phyloP scores from a whole-genome alignment of 2,888 invertebrate species.

The Aporophyla lueneburgensis region DNA sequence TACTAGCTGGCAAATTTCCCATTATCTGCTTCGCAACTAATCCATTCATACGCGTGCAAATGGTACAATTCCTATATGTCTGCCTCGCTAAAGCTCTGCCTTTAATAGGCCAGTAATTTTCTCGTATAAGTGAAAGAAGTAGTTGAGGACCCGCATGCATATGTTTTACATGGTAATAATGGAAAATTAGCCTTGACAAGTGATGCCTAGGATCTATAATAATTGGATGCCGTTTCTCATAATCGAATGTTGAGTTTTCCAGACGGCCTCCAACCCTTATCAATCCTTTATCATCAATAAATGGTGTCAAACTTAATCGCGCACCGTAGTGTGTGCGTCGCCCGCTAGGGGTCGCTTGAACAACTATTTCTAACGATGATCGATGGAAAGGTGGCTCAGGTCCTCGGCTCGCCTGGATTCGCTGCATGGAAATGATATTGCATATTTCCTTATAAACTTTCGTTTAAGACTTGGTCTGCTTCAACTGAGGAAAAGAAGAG shows the following conservation, averaged over 20 bases:
- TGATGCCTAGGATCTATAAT: too few species aligned
- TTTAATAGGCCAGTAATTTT: not conserved
- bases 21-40: not conserved
- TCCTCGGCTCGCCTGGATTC: constrained; percentile 10
- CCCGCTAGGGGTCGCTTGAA: too few species aligned
- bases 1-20: constrained; percentile 1
- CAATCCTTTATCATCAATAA: too few species aligned
- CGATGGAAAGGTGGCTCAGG: too few species aligned
- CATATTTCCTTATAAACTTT: constrained; percentile 10
- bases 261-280: too few species aligned
- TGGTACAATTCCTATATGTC: too few species aligned
- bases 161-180: not conserved
- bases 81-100: constrained; percentile 4
- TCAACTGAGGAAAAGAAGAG: too few species aligned
- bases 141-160: constrained; percentile 1
- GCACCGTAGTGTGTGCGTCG: too few species aligned
- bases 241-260: too few species aligned
- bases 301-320: too few species aligned
- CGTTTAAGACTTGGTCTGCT: constrained; percentile 3
- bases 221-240: too few species aligned
- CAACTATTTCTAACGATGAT: too few species aligned
- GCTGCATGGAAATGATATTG: constrained; percentile 18
- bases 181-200: not conserved
- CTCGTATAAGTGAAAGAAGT: not conserved
- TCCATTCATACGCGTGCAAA: constrained; percentile 2